A percentile compares a stretch with the other conserved stretches of the same genome.
Conservation (phyloP, 2,888 invertebrate species). For the Agrotis clavis region DNA sequence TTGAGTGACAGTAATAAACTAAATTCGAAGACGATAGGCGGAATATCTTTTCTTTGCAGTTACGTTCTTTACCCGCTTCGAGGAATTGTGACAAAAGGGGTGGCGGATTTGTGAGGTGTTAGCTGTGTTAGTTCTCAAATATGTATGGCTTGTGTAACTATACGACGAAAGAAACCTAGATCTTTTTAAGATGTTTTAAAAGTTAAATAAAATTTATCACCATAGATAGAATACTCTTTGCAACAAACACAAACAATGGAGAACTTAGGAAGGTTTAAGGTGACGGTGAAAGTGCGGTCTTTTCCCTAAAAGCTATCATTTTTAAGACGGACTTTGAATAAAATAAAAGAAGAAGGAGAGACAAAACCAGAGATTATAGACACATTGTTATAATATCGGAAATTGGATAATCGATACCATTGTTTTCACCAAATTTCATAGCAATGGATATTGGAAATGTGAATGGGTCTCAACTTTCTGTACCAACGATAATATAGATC, state of each 20-base stretch:
- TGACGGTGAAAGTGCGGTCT: too few relatives aligned
- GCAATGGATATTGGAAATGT: slow-evolving; percentile 5
- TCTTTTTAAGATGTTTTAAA: neutral
- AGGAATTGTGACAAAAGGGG: neutral
- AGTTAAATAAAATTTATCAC: too few relatives aligned
- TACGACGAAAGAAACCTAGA: neutral
- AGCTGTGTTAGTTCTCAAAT: too few relatives aligned
- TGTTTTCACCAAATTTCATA: neutral
- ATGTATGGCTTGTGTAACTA: neutral
- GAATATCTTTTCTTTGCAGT: slow-evolving; percentile 13
- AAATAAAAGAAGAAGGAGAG: too few relatives aligned
- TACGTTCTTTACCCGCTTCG: slow-evolving; percentile 2
- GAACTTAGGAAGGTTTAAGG: too few relatives aligned
- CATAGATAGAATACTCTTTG: too few relatives aligned
- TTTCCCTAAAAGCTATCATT: too few relatives aligned
- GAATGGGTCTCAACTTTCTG: neutral
- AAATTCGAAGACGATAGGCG: neutral
- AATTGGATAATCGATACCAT: slow-evolving; percentile 1
- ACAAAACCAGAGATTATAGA: too few relatives aligned
- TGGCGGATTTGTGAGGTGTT: slow-evolving; percentile 3
- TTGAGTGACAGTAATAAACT: slow-evolving; percentile 29
- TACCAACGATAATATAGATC: neutral
- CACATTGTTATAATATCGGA: neutral
- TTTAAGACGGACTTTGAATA: too few relatives aligned
- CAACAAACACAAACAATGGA: too few relatives aligned